Evolutionary conservation across 2,797 vertebrate species (phyloP).

Genomic region (Vespertilio murinus): DNA sequence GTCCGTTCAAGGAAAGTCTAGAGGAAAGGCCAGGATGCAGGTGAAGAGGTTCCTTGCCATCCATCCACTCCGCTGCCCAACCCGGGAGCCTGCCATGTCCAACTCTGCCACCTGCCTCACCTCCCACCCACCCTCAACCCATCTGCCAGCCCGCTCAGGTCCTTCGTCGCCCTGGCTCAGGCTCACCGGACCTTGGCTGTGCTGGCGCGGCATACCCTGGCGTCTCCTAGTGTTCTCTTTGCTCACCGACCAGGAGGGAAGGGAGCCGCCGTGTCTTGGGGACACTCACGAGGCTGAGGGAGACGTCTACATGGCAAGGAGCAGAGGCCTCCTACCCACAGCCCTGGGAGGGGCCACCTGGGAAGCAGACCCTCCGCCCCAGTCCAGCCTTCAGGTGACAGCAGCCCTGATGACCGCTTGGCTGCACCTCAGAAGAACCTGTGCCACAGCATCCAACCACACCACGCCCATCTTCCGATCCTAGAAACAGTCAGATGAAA

Average conservation of each 20-base stretch:
- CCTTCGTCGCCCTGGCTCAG: too few relatives aligned
- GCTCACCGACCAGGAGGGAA: not conserved
- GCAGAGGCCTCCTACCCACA: not conserved
- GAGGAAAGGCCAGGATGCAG: too few relatives aligned
- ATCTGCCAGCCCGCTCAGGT: too few relatives aligned
- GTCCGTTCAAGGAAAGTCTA: too few relatives aligned
- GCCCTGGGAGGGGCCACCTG: not conserved
- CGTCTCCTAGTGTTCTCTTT: not conserved
- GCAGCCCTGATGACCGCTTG: not conserved
- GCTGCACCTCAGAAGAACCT: not conserved
- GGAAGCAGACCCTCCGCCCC: not conserved
- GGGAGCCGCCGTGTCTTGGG: not conserved
- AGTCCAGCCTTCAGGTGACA: not conserved
- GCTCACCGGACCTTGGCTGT: too few relatives aligned
- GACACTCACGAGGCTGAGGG: too few relatives aligned
- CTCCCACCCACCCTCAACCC: too few relatives aligned
- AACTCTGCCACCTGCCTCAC: too few relatives aligned
- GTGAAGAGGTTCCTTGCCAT: too few relatives aligned
- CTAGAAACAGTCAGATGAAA: not conserved
- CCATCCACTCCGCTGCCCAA: too few relatives aligned
- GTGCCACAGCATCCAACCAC: not conserved
- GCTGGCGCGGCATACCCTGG: too few relatives aligned
- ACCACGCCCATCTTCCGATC: not conserved
- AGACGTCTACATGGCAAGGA: not conserved
- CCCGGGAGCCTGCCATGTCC: too few relatives aligned